Evolutionary conservation across 2,113 vertebrate species (phyloP).

Genomic region (Mystacornis crossleyi): DNA sequence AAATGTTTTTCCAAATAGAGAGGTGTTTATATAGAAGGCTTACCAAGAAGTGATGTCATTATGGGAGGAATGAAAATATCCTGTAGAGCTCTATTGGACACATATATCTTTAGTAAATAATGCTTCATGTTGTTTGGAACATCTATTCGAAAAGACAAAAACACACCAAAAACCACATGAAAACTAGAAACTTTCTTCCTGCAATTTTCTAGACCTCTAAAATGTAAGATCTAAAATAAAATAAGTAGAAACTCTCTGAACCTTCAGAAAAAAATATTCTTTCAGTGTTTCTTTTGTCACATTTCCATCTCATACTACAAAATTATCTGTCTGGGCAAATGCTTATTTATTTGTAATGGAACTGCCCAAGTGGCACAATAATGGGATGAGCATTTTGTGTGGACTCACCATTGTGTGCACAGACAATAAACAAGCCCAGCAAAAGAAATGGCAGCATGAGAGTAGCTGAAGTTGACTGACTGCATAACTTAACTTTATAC

Average conservation of each 20-base stretch:
- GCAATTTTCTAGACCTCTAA: background rate
- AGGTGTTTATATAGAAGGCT: slow-evolving; percentile 28
- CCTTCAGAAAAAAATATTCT: background rate
- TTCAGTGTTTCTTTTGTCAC: background rate
- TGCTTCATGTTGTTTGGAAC: background rate
- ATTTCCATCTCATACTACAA: background rate
- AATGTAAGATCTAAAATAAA: background rate
- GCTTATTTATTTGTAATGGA: background rate
- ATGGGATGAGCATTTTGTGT: background rate
- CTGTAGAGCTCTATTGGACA: background rate
- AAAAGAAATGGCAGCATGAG: background rate
- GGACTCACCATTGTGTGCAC: no score
- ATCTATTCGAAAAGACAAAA: background rate
- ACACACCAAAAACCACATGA: background rate
- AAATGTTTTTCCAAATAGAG: slow-evolving; percentile 22
- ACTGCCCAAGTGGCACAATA: background rate
- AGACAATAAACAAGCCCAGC: background rate
- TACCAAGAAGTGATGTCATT: slow-evolving; percentile 52
- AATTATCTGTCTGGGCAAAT: background rate
- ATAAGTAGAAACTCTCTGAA: background rate
- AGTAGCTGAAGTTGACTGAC: background rate
- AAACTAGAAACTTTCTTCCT: background rate
- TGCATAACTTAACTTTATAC: background rate
- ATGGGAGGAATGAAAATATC: background rate
- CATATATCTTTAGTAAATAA: background rate